Evolutionary conservation across 2,888 invertebrate genomes (phyloP).

Genomic region (Fabriciana adippe): DNA sequence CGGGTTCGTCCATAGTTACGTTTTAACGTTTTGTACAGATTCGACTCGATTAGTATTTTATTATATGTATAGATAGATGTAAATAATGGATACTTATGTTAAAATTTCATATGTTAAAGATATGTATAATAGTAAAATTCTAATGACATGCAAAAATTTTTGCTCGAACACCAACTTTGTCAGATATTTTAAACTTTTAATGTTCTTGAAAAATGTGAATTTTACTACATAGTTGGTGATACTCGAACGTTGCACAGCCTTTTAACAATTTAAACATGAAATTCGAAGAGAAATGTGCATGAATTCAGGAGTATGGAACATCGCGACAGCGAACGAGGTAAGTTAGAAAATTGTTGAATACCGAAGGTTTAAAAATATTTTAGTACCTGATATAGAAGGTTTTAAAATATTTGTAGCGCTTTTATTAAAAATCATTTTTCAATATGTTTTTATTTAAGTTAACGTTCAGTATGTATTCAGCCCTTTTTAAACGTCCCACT

Average conservation of each 20-base stretch:
- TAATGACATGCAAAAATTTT: not conserved
- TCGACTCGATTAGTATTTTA: too few species aligned
- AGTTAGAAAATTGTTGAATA: conserved; percentile 41
- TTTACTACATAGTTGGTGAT: conserved; percentile 43
- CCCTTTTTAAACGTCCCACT: too few species aligned
- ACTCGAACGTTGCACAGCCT: conserved; percentile 46
- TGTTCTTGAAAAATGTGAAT: conserved; percentile 41
- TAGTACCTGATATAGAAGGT: conserved; percentile 9
- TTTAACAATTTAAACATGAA: conserved; percentile 72
- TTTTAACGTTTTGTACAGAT: too few species aligned
- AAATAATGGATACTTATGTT: too few species aligned
- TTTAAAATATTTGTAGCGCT: not conserved
- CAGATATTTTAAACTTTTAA: conserved; percentile 40
- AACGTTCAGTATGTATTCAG: too few species aligned
- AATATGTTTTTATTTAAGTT: not conserved
- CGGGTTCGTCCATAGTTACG: too few species aligned
- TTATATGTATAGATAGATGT: too few species aligned
- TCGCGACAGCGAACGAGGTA: conserved; percentile 41
- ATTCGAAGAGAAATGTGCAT: conserved; percentile 62
- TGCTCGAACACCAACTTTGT: conserved; percentile 30
- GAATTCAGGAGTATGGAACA: conserved; percentile 50
- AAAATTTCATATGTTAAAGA: too few species aligned
- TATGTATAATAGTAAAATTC: not conserved
- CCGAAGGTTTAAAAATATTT: conserved; percentile 37
- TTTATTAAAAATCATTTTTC: not conserved